Conservation (phyloP, 2,113 vertebrate genomes). For the Oreochromis aureus region DNA sequence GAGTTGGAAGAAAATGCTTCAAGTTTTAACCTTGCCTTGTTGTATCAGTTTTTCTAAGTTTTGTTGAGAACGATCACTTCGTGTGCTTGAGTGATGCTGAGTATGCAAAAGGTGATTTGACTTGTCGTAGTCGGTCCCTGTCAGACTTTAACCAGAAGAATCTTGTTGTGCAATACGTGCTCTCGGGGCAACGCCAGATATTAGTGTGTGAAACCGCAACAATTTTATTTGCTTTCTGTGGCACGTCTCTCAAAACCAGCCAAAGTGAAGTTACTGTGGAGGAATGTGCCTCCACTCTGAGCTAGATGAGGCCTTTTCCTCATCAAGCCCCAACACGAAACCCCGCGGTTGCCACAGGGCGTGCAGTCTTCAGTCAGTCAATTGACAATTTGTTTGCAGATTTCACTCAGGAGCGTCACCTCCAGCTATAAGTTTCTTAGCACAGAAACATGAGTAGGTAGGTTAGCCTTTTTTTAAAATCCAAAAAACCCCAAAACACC, state of each 20-base stretch:
- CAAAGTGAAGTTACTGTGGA: slow-evolving; percentile 20
- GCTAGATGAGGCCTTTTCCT: slow-evolving; percentile 28
- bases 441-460: neutral
- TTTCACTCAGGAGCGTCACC: neutral
- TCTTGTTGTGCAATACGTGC: slow-evolving; percentile 18
- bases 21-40: neutral
- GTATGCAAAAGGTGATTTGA: neutral
- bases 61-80: accelerated
- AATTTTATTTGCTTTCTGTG: slow-evolving; percentile 30
- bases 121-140: neutral
- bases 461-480: accelerated
- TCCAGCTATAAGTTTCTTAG: neutral
- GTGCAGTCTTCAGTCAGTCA: neutral
- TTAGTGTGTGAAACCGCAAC: slow-evolving; percentile 43
- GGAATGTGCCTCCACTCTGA: slow-evolving; percentile 36
- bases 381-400: slow-evolving; percentile 37
- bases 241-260: slow-evolving; percentile 17
- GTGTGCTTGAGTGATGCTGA: neutral
- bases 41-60: neutral
- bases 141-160: neutral
- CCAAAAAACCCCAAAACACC: accelerated
- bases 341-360: neutral
- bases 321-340: slow-evolving; percentile 55
- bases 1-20: neutral
- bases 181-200: slow-evolving; percentile 13